Percentiles rank a stretch among this genome's conserved stretches.
These are phyloP conservation scores for Laspeyria flexula DNA, from an alignment of 2,888 invertebrate species.

Conservation along the genomic window DNA sequence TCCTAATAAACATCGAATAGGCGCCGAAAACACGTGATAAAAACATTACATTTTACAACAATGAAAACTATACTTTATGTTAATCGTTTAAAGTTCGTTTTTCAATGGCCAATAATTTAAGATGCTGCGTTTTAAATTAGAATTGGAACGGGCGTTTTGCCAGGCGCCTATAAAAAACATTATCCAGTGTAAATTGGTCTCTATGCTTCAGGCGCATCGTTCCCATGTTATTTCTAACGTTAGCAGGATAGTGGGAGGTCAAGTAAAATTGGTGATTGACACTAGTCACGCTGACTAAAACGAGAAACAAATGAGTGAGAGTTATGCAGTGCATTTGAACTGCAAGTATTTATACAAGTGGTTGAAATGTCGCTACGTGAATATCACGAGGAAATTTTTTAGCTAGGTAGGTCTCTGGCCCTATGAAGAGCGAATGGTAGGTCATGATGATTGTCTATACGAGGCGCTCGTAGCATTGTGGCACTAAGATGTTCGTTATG, in stretches of 20 bases:
- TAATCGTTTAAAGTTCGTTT: slow-evolving; percentile 6
- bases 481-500: too few species aligned
- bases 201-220: slow-evolving; percentile 6
- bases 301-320: slow-evolving; percentile 2
- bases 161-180: slow-evolving; percentile 23
- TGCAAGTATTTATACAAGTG: slow-evolving; percentile 8
- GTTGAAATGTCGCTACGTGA: slow-evolving; percentile 18
- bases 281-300: not conserved
- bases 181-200: slow-evolving; percentile 21
- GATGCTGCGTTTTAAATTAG: slow-evolving; percentile 19
- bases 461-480: too few species aligned
- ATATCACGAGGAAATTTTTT: slow-evolving; percentile 25
- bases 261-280: slow-evolving; percentile 1
- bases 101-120: slow-evolving; percentile 5
- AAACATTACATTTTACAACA: not conserved
- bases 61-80: slow-evolving; percentile 16
- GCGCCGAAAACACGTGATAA: slow-evolving; percentile 29
- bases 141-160: slow-evolving; percentile 26
- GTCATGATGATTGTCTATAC: not conserved
- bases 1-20: slow-evolving; percentile 12
- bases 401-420: not conserved
- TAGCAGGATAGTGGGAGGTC: slow-evolving; percentile 1
- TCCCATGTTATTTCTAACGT: not conserved
- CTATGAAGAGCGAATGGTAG: not conserved
- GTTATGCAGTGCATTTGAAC: slow-evolving; percentile 5